A percentile compares a stretch with the other conserved stretches of the same genome.
These are phyloP conservation scores for Clitarchus hookeri DNA, from an alignment of 2,888 invertebrate species.

Conservation along the genomic window DNA sequence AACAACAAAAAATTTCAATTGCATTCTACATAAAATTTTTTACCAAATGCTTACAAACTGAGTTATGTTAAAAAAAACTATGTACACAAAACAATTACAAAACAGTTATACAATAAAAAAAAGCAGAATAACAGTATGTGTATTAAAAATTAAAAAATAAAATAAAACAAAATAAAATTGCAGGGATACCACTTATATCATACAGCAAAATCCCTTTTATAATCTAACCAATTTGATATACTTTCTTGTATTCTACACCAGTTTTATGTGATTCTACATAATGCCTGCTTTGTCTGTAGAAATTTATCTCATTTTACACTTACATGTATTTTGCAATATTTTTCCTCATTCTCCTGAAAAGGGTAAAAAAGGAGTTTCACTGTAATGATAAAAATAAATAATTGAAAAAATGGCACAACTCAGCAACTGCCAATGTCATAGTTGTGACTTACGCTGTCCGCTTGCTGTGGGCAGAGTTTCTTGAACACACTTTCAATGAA, in stretches of 20 bases:
- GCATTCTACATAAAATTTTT: neutral
- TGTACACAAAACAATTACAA: slow-evolving; percentile 8
- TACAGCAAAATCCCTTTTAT: neutral
- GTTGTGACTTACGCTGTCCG: slow-evolving; percentile 62
- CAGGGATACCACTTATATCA: neutral
- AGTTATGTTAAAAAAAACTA: neutral
- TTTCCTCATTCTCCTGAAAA: neutral
- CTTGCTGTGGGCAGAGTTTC: slow-evolving; percentile 76
- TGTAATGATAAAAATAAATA: slow-evolving; percentile 18
- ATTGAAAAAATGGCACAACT: slow-evolving; percentile 24
- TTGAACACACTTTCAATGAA: slow-evolving; percentile 79
- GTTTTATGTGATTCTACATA: too few species aligned
- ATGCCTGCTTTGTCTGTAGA: too few species aligned
- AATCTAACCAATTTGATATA: neutral
- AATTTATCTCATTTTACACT: too few species aligned
- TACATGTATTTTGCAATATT: neutral
- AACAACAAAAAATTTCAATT: neutral
- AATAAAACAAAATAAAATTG: neutral
- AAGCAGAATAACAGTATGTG: neutral
- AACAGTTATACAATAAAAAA: neutral
- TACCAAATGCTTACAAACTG: neutral
- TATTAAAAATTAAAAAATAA: neutral
- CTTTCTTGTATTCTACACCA: too few species aligned
- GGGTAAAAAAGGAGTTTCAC: neutral
- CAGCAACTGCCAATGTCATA: slow-evolving; percentile 36